Evolutionary conservation across 2,888 invertebrate genomes (phyloP).

Genomic region (Sesia bembeciformis): DNA sequence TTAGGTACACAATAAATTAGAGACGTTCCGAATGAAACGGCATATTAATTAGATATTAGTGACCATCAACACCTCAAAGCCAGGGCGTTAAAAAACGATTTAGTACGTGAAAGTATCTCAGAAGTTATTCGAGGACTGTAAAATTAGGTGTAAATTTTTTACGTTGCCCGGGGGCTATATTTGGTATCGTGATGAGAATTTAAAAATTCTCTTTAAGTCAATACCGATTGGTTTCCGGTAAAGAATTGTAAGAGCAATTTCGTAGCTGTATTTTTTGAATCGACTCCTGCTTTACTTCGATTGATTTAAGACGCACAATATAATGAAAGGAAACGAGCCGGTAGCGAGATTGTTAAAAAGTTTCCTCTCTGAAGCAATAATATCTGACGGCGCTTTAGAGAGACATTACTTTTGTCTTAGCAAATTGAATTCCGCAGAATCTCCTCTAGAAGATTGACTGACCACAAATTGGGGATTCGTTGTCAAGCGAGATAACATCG

Average conservation of each 20-base stretch:
- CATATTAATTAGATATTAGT: slow-evolving; percentile 71
- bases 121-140: slow-evolving; percentile 32
- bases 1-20: slow-evolving; percentile 60
- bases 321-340: slow-evolving; percentile 6
- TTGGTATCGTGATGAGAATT: too few relatives aligned
- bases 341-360: slow-evolving; percentile 1
- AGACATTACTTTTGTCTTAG: slow-evolving; percentile 59
- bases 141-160: slow-evolving; percentile 48
- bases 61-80: slow-evolving; percentile 48
- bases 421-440: slow-evolving; percentile 65
- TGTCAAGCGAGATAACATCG: slow-evolving; percentile 66
- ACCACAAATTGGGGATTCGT: slow-evolving; percentile 70
- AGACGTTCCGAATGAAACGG: slow-evolving; percentile 55
- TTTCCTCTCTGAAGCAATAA: slow-evolving; percentile 4
- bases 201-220: too few relatives aligned
- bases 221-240: too few relatives aligned
- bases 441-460: slow-evolving; percentile 58
- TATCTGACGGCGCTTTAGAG: slow-evolving; percentile 27
- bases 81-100: slow-evolving; percentile 28
- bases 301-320: slow-evolving; percentile 16
- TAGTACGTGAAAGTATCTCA: slow-evolving; percentile 34
- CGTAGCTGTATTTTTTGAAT: too few relatives aligned
- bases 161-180: slow-evolving; percentile 15
- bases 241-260: too few relatives aligned
- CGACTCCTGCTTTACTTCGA: too few relatives aligned